Percentiles rank a stretch among this genome's conserved stretches.
phyloP scores from a whole-genome alignment of 2,888 invertebrate genomes.

The Tachina fera region DNA sequence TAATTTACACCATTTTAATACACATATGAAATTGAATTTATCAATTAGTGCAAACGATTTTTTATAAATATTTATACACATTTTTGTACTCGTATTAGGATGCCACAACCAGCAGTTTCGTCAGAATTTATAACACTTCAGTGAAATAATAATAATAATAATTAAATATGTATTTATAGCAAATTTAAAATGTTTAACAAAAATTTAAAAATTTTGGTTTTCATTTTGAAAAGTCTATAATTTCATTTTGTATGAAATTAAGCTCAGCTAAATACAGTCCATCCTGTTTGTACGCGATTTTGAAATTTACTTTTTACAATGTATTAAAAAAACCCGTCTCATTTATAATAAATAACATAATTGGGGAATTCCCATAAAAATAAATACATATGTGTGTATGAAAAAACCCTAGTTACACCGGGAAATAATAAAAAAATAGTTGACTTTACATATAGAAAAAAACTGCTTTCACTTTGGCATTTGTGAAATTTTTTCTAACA shows the following conservation, averaged over 20 bases:
- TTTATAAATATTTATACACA: constrained; percentile 9
- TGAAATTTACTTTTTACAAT: no score
- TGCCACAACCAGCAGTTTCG: not conserved
- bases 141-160: not conserved
- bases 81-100: not conserved
- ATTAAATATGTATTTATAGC: not conserved
- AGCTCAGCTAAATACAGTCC: constrained; percentile 38
- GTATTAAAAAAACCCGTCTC: no score
- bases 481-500: no score
- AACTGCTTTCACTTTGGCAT: no score
- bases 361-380: no score
- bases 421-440: no score
- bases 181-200: not conserved
- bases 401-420: no score
- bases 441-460: no score
- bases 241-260: constrained; percentile 52
- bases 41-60: constrained; percentile 22
- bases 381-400: no score
- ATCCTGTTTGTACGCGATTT: no score
- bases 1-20: constrained; percentile 51
- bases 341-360: no score
- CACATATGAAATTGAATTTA: constrained; percentile 10
- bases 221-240: constrained; percentile 30
- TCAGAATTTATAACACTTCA: not conserved
- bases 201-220: constrained; percentile 12